A percentile compares a stretch with the other conserved stretches of the same genome.
Conservation (phyloP, 2,797 vertebrate genomes). For the Neosilurus hyrtlii region DNA sequence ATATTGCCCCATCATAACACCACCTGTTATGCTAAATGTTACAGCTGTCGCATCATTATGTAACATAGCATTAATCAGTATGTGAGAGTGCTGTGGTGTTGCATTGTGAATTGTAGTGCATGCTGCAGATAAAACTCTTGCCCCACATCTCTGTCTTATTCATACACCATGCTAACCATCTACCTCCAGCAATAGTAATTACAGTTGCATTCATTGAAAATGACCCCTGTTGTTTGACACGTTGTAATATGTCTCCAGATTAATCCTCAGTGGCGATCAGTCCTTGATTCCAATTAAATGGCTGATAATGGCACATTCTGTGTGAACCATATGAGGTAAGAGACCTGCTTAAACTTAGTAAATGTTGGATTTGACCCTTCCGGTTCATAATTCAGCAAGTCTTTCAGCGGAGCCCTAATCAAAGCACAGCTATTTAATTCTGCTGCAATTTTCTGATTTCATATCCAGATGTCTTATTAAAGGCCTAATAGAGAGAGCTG, state of each 20-base stretch:
- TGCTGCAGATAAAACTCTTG: slow-evolving; percentile 37
- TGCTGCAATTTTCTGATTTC: slow-evolving; percentile 61
- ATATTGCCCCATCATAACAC: slow-evolving; percentile 44
- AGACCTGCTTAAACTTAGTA: slow-evolving; percentile 56
- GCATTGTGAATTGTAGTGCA: slow-evolving; percentile 10
- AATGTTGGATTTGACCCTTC: slow-evolving; percentile 63
- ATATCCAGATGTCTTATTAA: slow-evolving; percentile 58
- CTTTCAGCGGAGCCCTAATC: slow-evolving; percentile 65
- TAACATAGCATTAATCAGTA: slow-evolving; percentile 32
- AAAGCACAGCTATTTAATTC: slow-evolving; percentile 56
- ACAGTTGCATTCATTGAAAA: slow-evolving; percentile 63
- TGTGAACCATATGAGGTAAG: slow-evolving; percentile 37
- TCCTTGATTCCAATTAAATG: slow-evolving; percentile 67
- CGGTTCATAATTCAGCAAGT: slow-evolving; percentile 52
- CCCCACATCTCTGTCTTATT: slow-evolving; percentile 15
- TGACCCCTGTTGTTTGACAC: slow-evolving; percentile 69
- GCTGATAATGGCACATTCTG: slow-evolving; percentile 68
- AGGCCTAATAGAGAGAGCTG: slow-evolving; percentile 20
- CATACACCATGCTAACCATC: slow-evolving; percentile 21
- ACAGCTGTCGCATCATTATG: slow-evolving; percentile 41
- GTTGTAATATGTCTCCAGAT: slow-evolving; percentile 66
- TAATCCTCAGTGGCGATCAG: slow-evolving; percentile 68
- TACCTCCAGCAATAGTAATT: slow-evolving; percentile 40
- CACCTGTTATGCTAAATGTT: slow-evolving; percentile 47
- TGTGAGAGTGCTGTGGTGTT: slow-evolving; percentile 22